Conservation (phyloP, 2,888 invertebrate species). For the Galerucella pusilla region DNA sequence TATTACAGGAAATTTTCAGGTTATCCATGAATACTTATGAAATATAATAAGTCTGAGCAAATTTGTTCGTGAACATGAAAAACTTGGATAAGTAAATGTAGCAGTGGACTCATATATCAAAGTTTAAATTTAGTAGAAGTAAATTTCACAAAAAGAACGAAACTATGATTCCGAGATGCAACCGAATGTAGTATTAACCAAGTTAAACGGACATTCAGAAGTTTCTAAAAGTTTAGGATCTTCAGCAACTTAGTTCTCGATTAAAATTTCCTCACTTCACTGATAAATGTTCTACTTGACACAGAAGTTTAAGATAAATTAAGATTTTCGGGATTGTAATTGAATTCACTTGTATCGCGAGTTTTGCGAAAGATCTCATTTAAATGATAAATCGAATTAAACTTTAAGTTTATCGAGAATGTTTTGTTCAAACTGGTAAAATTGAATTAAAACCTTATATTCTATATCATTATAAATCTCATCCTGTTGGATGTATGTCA, state of each 20-base stretch:
- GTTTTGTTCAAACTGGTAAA: neutral
- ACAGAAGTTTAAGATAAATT: constrained; percentile 13
- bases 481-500: neutral
- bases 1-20: too few species aligned
- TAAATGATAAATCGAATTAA: neutral
- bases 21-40: too few species aligned
- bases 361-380: neutral
- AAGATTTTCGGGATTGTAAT: constrained; percentile 3
- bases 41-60: too few species aligned
- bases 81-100: neutral
- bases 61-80: neutral
- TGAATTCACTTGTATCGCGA: constrained; percentile 15
- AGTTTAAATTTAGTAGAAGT: neutral
- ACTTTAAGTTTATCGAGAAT: neutral
- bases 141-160: neutral
- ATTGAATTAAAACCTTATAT: neutral
- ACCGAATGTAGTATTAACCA: constrained; percentile 1
- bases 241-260: constrained; percentile 14
- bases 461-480: neutral
- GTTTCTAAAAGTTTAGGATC: constrained; percentile 4
- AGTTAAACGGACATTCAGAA: constrained; percentile 13
- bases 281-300: constrained; percentile 17
- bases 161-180: neutral
- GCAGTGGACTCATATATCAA: neutral
- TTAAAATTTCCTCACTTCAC: constrained; percentile 16